phyloP scores from a whole-genome alignment of 2,888 invertebrate genomes.

The Syrphus vitripennis region DNA sequence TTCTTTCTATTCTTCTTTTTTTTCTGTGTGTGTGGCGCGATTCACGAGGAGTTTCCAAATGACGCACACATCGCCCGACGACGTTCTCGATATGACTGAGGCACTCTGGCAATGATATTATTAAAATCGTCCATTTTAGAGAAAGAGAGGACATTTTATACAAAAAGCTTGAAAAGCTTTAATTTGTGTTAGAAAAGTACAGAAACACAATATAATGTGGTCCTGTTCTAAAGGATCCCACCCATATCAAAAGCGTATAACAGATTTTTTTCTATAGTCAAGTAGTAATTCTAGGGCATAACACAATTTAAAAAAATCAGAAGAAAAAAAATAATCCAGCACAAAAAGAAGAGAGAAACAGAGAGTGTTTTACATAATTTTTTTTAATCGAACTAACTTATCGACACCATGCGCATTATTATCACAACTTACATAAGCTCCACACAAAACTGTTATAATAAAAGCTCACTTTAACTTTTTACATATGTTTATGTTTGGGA shows the following conservation, averaged over 20 bases:
- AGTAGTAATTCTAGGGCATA: constrained; percentile 49
- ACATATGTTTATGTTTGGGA: constrained; percentile 37
- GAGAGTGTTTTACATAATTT: constrained; percentile 59
- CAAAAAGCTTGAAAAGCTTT: constrained; percentile 39
- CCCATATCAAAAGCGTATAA: constrained; percentile 64
- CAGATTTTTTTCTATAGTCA: constrained; percentile 30
- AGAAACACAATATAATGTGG: constrained; percentile 20
- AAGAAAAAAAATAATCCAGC: background rate
- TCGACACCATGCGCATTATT: constrained; percentile 62
- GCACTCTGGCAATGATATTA: constrained; percentile 64
- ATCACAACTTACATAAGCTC: constrained; percentile 46
- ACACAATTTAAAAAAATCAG: background rate
- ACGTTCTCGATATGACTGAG: constrained; percentile 82
- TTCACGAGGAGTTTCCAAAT: constrained; percentile 67
- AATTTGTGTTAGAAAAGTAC: constrained; percentile 30
- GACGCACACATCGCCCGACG: constrained; percentile 81
- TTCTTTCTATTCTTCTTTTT: background rate
- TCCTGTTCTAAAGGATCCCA: constrained; percentile 57
- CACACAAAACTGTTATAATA: constrained; percentile 41
- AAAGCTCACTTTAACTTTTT: constrained; percentile 21
- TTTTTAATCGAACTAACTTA: constrained; percentile 10
- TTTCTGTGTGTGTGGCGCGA: constrained; percentile 69
- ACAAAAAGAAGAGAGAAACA: constrained; percentile 16
- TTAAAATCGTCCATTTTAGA: constrained; percentile 63
- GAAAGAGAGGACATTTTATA: constrained; percentile 36